Percentiles rank a stretch among this genome's conserved stretches.
These are phyloP conservation scores for Argyrosomus regius DNA, from an alignment of 2,797 vertebrate genomes.

Conservation along the genomic window DNA sequence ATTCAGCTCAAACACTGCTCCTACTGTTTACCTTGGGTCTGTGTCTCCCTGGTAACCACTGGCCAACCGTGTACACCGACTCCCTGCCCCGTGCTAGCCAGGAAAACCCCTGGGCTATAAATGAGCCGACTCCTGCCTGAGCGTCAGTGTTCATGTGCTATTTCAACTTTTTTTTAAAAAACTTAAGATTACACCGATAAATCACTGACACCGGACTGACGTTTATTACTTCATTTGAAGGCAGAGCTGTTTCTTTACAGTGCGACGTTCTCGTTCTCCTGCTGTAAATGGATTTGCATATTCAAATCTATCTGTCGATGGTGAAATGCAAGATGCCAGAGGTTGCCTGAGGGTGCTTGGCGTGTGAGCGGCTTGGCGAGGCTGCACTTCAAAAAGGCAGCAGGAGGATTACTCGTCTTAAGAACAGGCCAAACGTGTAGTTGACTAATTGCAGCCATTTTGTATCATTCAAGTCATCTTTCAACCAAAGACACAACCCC, in stretches of 20 bases:
- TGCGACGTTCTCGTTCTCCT: background rate
- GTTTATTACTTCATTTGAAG: conserved; percentile 1
- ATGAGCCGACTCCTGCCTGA: conserved; percentile 23
- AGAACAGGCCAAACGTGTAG: background rate
- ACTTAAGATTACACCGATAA: background rate
- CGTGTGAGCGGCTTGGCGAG: conserved; percentile 15
- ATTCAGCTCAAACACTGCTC: conserved; percentile 87
- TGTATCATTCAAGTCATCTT: background rate
- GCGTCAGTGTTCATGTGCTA: background rate
- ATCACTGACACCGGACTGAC: background rate
- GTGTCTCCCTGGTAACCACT: conserved; percentile 76
- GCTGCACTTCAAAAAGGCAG: conserved; percentile 4
- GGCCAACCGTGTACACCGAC: conserved; percentile 49
- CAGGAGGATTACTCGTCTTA: conserved; percentile 3
- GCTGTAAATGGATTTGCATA: conserved; percentile 27
- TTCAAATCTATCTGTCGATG: conserved; percentile 24
- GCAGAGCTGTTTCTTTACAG: background rate
- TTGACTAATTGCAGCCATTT: conserved; percentile 4
- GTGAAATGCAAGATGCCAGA: conserved; percentile 5
- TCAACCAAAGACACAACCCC: background rate
- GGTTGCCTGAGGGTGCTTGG: background rate
- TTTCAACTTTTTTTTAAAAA: background rate
- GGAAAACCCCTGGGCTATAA: conserved; percentile 52
- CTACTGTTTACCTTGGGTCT: conserved; percentile 84
- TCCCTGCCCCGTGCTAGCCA: conserved; percentile 43